These are phyloP conservation scores for Drosophila parthenogenetica DNA, from an alignment of 2,888 invertebrate species.

Conservation along the genomic window DNA sequence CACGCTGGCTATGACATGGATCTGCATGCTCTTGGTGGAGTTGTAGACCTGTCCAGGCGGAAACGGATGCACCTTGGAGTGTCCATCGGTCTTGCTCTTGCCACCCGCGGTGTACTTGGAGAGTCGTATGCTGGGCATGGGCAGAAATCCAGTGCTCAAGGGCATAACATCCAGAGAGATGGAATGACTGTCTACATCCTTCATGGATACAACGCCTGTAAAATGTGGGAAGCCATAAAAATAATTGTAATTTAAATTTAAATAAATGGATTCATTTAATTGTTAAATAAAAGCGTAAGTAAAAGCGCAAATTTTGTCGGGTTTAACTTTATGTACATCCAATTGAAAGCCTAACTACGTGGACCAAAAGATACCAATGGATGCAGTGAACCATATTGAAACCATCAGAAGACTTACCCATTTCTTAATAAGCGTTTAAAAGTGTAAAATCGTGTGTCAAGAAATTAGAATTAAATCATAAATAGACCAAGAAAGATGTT, in stretches of 20 bases:
- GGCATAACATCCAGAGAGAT: slow-evolving; percentile 97
- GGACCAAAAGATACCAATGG: slow-evolving; percentile 2
- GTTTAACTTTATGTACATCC: slow-evolving; percentile 9
- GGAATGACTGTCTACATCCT: slow-evolving; percentile 88
- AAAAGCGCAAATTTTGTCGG: slow-evolving; percentile 28
- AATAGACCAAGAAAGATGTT: slow-evolving; percentile 17
- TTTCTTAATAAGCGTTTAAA: slow-evolving; percentile 59
- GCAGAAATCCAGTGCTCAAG: slow-evolving; percentile 94
- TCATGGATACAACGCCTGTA: slow-evolving; percentile 90
- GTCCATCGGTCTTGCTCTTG: slow-evolving; percentile 86
- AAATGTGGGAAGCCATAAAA: slow-evolving; percentile 42
- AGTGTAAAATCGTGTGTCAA: slow-evolving; percentile 53
- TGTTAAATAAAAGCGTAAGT: slow-evolving; percentile 23
- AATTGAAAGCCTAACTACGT: slow-evolving; percentile 43
- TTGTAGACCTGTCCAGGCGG: slow-evolving; percentile 97
- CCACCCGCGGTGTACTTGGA: slow-evolving; percentile 93
- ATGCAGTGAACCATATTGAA: not conserved
- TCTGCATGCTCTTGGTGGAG: slow-evolving; percentile 95
- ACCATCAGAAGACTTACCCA: slow-evolving; percentile 63
- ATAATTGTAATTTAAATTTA: not conserved
- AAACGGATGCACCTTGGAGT: slow-evolving; percentile 94
- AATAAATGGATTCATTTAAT: not conserved
- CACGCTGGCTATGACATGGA: slow-evolving; percentile 91
- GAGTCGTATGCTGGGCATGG: slow-evolving; percentile 93
- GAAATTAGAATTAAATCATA: slow-evolving; percentile 64